A percentile compares a stretch with the other conserved stretches of the same genome.
Evolutionary conservation across 2,797 vertebrate species (phyloP).

Genomic region (Typhlichthys eigenmanni): DNA sequence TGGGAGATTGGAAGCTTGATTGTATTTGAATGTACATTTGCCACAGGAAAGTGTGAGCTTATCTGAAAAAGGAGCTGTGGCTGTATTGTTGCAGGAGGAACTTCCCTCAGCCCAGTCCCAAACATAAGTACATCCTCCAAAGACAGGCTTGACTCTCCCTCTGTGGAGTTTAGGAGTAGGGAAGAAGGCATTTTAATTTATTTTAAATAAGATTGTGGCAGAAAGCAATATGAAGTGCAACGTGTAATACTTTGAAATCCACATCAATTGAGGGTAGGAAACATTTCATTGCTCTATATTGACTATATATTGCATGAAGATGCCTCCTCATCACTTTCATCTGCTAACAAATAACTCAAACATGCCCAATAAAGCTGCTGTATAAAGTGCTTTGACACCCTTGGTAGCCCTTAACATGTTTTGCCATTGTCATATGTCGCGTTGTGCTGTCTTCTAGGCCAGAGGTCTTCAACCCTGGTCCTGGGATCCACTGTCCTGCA

Average conservation of each 20-base stretch:
- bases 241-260: neutral
- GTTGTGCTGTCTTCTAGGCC: too few relatives aligned
- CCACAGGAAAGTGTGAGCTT: constrained; percentile 12
- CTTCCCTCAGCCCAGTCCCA: constrained; percentile 13
- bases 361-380: too few relatives aligned
- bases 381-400: too few relatives aligned
- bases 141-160: neutral
- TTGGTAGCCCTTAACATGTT: too few relatives aligned
- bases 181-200: neutral
- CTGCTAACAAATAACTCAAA: too few relatives aligned
- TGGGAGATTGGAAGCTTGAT: constrained; percentile 14
- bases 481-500: too few relatives aligned
- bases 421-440: too few relatives aligned
- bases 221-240: neutral
- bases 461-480: too few relatives aligned
- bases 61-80: constrained; percentile 5
- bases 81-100: constrained; percentile 20
- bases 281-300: too few relatives aligned
- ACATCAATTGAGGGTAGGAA: too few relatives aligned
- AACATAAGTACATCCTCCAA: constrained; percentile 25
- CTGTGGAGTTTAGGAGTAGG: neutral
- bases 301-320: too few relatives aligned
- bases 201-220: neutral
- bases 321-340: too few relatives aligned
- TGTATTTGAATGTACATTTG: constrained; percentile 17